phyloP scores from a whole-genome alignment of 35 echinoderm and acorn worm species.

The Lytechinus variegatus region DNA sequence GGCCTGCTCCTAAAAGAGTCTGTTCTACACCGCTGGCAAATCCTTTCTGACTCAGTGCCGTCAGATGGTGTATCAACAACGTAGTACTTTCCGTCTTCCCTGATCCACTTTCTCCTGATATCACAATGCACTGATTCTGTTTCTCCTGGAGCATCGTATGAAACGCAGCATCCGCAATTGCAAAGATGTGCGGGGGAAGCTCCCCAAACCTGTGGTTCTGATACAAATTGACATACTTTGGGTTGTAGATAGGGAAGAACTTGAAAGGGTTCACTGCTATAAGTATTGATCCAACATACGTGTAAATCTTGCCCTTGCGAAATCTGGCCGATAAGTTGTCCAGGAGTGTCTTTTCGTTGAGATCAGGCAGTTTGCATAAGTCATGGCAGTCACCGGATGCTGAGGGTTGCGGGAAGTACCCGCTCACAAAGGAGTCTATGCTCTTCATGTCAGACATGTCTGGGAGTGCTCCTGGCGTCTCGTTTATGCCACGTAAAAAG shows the following conservation, averaged over 20 bases:
- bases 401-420: constrained; percentile 89
- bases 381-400: constrained; percentile 90
- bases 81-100: constrained; percentile 98
- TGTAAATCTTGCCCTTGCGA: constrained; percentile 98
- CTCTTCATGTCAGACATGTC: constrained; percentile 76
- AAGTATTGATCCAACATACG: constrained; percentile 96
- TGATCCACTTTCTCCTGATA: constrained; percentile 98
- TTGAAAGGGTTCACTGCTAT: constrained; percentile 94
- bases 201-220: constrained; percentile 95
- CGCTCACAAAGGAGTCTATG: constrained; percentile 95
- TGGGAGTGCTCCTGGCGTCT: constrained; percentile 60
- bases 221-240: constrained; percentile 97
- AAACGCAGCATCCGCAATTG: constrained; percentile 95
- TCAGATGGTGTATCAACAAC: constrained; percentile 92
- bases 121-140: constrained; percentile 90
- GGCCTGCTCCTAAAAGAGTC: constrained; percentile 94
- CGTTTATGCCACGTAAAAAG: constrained; percentile 76
- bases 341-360: constrained; percentile 89
- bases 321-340: constrained; percentile 86
- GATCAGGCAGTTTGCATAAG: constrained; percentile 96
- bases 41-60: constrained; percentile 93
- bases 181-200: constrained; percentile 96
- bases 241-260: constrained; percentile 96
- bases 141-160: constrained; percentile 99
- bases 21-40: constrained; percentile 96